Base-by-base conservation (phyloP, 2,888 invertebrate genomes). In the Callimorpha dominula region DNA sequence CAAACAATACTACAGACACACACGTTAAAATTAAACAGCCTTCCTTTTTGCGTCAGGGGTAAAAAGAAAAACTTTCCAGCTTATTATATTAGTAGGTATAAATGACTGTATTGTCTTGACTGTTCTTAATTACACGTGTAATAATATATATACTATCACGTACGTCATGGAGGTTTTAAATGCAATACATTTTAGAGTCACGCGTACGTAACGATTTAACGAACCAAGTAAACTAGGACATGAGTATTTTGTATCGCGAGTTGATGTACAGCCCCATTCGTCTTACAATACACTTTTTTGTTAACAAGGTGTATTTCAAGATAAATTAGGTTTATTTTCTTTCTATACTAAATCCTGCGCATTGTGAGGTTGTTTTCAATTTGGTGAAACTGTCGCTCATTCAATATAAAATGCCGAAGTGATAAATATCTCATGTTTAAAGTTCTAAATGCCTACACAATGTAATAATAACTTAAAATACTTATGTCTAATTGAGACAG, bases 121-220 rank as follows among this genome's bases (percentile, higher is more conserved):
- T 14, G 31, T 31, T 31, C 14, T 31, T 31, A 60, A 60, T 60
- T 31, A 60, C 12, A 31, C 17, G 1, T 31, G 14, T 14, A 60
- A 60, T 60, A 60, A 60, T 60, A 14, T 6, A 14, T 31, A 60
- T 14, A 12, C 20, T 31, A 14, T 60, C 60, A 60, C 20, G 20
- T 20, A 60, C 8, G 31, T 60, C 31, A 60, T 31, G 50, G 40
- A 40, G 40, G 65, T 50, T 50, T 14, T 11, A 65, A 20, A 46
- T 11, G 20, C 49, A 65, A 50, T 65, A 65, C 49, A 50, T 49
- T 65, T 49, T 31, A 49, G 49, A 31, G 15, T 65, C 40, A 65
- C 49, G 50, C 31, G 31, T 40, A 65, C 40, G 65, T 65, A 50
- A 50, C 50, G 65, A 50, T 11, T 31, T 65, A 65, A 50, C 40